phyloP scores from a whole-genome alignment of 2,888 invertebrate species.

The Ichneumon xanthorius region DNA sequence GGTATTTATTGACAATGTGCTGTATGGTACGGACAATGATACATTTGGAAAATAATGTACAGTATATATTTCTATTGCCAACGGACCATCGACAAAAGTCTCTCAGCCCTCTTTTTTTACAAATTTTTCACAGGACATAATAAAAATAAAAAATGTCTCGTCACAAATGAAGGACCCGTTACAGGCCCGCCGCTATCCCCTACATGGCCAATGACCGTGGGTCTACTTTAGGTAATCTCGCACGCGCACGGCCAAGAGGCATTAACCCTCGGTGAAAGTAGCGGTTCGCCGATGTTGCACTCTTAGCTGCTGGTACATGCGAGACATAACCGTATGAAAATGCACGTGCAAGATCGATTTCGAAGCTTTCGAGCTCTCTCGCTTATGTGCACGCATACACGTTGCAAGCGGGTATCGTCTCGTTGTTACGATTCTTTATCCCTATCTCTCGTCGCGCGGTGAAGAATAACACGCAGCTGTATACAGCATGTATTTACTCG shows the following conservation, averaged over 20 bases:
- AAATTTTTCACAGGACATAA: no score
- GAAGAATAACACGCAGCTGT: conserved; percentile 1
- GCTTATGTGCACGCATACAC: neutral
- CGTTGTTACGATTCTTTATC: conserved; percentile 5
- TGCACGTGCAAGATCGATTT: conserved; percentile 17
- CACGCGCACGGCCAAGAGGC: conserved; percentile 45
- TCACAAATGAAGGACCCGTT: no score
- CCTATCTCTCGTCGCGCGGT: conserved; percentile 13
- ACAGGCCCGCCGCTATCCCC: no score
- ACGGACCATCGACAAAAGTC: no score
- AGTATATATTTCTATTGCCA: no score
- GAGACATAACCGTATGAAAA: conserved; percentile 19
- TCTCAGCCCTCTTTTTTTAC: no score
- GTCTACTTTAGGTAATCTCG: conserved; percentile 18
- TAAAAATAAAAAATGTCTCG: no score
- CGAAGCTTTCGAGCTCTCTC: conserved; percentile 12
- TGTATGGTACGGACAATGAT: no score
- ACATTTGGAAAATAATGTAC: no score
- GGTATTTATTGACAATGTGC: no score
- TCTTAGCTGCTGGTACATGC: conserved; percentile 47
- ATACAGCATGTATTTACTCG: neutral
- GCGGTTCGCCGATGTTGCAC: conserved; percentile 70
- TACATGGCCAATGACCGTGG: neutral
- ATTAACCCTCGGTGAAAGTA: conserved; percentile 81
- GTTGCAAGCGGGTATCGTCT: conserved; percentile 2